phyloP scores from a whole-genome alignment of 2,888 invertebrate genomes.

The Mactromeris polynyma region DNA sequence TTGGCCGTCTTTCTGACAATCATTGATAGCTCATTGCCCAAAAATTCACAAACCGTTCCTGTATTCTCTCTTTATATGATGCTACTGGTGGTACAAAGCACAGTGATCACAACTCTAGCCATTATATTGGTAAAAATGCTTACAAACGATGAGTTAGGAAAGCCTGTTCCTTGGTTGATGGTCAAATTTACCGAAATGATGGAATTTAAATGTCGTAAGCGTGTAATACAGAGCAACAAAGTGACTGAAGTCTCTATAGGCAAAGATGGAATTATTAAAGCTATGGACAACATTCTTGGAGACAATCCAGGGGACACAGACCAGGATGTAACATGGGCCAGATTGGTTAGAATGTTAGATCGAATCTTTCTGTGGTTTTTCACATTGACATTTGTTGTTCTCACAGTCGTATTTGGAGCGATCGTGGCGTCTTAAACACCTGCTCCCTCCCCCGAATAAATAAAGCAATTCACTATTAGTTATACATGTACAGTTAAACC shows the following conservation, averaged over 20 bases:
- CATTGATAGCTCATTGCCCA: neutral
- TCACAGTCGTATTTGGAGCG: neutral
- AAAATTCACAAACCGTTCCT: slow-evolving; percentile 15
- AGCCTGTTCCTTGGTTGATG: neutral
- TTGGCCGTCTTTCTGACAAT: slow-evolving; percentile 35
- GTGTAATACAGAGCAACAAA: neutral
- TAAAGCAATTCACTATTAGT: too few relatives aligned
- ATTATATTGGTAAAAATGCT: neutral
- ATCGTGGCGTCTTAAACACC: neutral
- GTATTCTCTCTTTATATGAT: slow-evolving; percentile 9
- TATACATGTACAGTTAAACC: too few relatives aligned
- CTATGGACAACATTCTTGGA: neutral
- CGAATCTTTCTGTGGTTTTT: neutral
- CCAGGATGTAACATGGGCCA: neutral
- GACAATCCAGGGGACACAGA: too few relatives aligned
- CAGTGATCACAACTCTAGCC: neutral
- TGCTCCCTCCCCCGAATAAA: too few relatives aligned
- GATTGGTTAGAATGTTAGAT: slow-evolving; percentile 10
- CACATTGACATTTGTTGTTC: neutral
- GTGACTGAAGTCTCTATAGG: neutral
- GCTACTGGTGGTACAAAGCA: slow-evolving; percentile 15
- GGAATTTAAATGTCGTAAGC: neutral
- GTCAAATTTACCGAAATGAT: neutral
- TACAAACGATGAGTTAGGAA: neutral
- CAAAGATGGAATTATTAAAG: neutral